Conservation (phyloP, 2,888 invertebrate species). For the Philereme vetulata region DNA sequence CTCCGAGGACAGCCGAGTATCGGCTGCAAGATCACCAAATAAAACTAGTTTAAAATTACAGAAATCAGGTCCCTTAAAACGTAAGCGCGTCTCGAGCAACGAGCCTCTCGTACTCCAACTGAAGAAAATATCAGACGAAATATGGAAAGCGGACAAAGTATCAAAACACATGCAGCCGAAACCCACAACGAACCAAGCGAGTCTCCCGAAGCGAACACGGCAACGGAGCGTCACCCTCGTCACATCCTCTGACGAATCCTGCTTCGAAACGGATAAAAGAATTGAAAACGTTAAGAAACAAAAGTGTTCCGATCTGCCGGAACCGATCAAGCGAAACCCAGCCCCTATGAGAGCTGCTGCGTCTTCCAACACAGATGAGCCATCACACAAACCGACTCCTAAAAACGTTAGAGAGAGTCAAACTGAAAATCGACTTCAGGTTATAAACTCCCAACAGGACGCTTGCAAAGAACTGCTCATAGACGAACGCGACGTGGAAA, state of each 20-base stretch:
- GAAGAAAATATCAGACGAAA: neutral
- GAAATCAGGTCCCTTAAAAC: conserved; percentile 2
- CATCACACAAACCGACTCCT: neutral
- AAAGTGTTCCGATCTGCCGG: neutral
- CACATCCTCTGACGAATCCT: conserved; percentile 6
- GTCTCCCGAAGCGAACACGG: neutral
- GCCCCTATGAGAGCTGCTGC: neutral
- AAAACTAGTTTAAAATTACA: conserved; percentile 2
- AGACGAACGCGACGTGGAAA: conserved; percentile 22
- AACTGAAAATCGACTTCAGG: too few relatives aligned
- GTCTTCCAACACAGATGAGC: neutral
- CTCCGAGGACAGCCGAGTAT: neutral
- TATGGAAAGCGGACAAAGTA: neutral
- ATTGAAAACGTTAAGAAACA: neutral
- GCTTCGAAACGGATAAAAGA: neutral
- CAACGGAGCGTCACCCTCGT: neutral
- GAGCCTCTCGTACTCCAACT: neutral
- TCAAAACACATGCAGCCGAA: conserved; percentile 2
- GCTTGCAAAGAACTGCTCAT: conserved; percentile 23
- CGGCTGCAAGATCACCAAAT: neutral
- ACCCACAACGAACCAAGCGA: neutral
- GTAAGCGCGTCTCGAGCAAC: conserved; percentile 1
- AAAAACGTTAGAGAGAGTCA: neutral
- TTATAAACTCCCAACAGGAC: neutral
- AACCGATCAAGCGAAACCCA: neutral